Evolutionary conservation across 2,888 invertebrate species (phyloP), one percentile per base, ranked within the genome.

Genomic region (Lasioglossum morio): DNA sequence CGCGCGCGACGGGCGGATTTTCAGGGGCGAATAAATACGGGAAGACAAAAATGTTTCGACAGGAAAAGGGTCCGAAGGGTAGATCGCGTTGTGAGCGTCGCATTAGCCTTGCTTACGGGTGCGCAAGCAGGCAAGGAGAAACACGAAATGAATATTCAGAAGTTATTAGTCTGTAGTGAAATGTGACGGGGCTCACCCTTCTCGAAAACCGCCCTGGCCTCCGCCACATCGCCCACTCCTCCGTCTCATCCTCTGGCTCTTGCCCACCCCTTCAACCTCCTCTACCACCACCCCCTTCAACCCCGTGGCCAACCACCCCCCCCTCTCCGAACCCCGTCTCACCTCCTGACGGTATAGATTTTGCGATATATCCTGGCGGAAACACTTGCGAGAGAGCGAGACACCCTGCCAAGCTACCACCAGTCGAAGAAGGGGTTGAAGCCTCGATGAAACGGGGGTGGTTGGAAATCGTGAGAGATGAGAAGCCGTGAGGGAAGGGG

Each of bases 81-180:
- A 34, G 57, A 46, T 43, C 23, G 79, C 89, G 92, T 91, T 94
- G 94, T 94, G 94, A 92, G 92, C 90, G 94, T 92, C 93, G 95
- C 95, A 93, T 95, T 93, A 94, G 89, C 91, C 92, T 93, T 94
- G 94, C 94, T 94, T 93, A 91, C 90, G 90, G 91, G 89, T 88
- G 89, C 90, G 91, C 93, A 91, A 93, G 93, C 93, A 94, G 94
- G 93, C 94, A 94, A 94, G 94, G 94, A 94, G 95, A 94, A 95
- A 95, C 95, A 94, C 94, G 95, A 95, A 95, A 95, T 95, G 95
- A 95, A 95, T 95, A 95, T 95, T 95, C 95, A 95, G 94, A 95
- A 95, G 95, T 95, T 95, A 95, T 95, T 95, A 95, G 95, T 95
- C 95, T 94, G 94, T 93, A 94, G 94, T 95, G 94, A 95, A 95